Conservation (phyloP, 1,140 invertebrate species). For the Pollicipes pollicipes region DNA sequence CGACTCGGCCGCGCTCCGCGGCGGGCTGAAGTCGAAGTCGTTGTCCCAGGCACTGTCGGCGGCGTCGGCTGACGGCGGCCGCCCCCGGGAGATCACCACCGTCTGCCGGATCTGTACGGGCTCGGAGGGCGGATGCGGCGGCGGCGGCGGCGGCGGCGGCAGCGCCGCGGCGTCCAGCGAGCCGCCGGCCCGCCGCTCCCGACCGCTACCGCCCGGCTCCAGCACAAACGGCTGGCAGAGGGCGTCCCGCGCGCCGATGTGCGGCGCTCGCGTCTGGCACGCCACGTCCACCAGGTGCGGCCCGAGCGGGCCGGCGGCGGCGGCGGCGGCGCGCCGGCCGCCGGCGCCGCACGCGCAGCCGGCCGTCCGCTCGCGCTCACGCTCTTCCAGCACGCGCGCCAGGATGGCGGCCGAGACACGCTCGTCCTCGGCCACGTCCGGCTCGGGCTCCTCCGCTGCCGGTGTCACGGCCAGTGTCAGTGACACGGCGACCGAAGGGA, state of each 20-base stretch:
- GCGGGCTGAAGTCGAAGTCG: not conserved
- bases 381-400: conserved; percentile 78
- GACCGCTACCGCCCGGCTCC: not conserved
- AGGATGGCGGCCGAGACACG: conserved; percentile 80
- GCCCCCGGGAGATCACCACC: not conserved
- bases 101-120: not conserved
- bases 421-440: conserved; percentile 29
- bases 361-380: conserved; percentile 41
- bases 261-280: not conserved
- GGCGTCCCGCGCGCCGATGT: not conserved
- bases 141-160: too few relatives aligned
- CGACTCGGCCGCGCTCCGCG: not conserved
- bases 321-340: conserved; percentile 23
- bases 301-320: conserved; percentile 5
- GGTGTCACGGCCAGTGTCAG: conserved; percentile 1
- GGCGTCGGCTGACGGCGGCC: not conserved
- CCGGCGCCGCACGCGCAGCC: conserved; percentile 17
- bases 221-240: not conserved
- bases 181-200: too few relatives aligned
- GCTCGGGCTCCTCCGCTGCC: conserved; percentile 10
- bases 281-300: not conserved
- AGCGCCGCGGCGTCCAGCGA: too few relatives aligned
- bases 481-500: conserved; percentile 9
- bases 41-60: not conserved
- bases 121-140: not conserved